Evolutionary conservation across 1,140 invertebrate species (phyloP).

Genomic region (Saxidomus purpurata): DNA sequence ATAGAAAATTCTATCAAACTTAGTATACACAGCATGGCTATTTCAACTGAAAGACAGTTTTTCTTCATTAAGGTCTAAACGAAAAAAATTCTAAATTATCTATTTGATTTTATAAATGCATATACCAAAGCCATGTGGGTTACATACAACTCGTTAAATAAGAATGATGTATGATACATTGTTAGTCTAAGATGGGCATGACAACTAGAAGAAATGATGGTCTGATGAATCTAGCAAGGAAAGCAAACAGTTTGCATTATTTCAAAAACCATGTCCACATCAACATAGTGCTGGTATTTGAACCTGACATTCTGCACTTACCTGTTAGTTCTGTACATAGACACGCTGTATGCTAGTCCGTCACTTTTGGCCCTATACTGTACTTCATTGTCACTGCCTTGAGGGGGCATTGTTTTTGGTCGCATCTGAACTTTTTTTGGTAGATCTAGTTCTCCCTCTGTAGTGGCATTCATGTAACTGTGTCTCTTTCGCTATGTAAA

Average conservation of each 20-base stretch:
- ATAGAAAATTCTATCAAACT: no score
- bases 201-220: background rate
- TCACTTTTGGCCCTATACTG: constrained; percentile 52
- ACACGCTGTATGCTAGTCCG: constrained; percentile 77
- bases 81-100: no score
- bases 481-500: constrained; percentile 72
- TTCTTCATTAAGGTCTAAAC: no score
- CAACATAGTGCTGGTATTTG: background rate
- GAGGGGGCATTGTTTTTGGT: constrained; percentile 31
- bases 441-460: constrained; percentile 38
- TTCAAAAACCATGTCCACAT: background rate
- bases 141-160: no score
- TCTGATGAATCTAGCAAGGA: background rate
- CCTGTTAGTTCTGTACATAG: constrained; percentile 79
- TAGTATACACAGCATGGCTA: no score
- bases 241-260: background rate
- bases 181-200: background rate
- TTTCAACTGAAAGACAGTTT: no score
- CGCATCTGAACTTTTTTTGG: background rate
- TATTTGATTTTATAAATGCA: no score
- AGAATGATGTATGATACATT: no score
- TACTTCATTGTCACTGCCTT: constrained; percentile 49
- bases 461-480: constrained; percentile 74
- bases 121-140: no score
- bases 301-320: constrained; percentile 50